Conservation (phyloP, 1,140 invertebrate species). For the Drosophila repletoides region DNA sequence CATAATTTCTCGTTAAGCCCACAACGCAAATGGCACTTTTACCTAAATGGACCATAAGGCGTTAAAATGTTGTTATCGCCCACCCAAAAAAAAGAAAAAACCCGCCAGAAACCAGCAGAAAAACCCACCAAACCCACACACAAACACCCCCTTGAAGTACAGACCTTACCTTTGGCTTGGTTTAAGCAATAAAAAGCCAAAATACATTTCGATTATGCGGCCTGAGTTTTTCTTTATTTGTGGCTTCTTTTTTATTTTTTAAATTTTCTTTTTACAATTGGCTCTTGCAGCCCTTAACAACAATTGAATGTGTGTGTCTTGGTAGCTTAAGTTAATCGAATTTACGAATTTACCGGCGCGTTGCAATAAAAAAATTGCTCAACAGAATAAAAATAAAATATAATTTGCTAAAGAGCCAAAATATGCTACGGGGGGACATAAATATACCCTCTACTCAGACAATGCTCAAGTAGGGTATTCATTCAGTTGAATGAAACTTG, state of each 20-base stretch:
- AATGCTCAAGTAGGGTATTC: no score
- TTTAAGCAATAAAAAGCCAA: slow-evolving; percentile 62
- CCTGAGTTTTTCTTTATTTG: slow-evolving; percentile 34
- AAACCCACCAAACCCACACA: background rate
- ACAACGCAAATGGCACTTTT: slow-evolving; percentile 75
- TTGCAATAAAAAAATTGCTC: slow-evolving; percentile 33
- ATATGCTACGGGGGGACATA: slow-evolving; percentile 48
- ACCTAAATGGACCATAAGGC: slow-evolving; percentile 78
- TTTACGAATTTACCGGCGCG: slow-evolving; percentile 33
- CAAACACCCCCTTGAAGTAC: background rate
- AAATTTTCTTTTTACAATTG: slow-evolving; percentile 53
- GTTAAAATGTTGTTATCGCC: slow-evolving; percentile 78
- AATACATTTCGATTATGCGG: slow-evolving; percentile 77
- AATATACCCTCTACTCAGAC: no score
- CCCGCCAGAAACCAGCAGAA: background rate
- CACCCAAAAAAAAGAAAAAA: slow-evolving; percentile 9
- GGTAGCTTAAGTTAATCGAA: slow-evolving; percentile 65
- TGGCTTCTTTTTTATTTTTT: slow-evolving; percentile 36
- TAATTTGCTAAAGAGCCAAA: slow-evolving; percentile 57
- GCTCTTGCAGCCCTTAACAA: slow-evolving; percentile 53
- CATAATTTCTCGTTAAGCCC: slow-evolving; percentile 76
- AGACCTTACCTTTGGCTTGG: slow-evolving; percentile 35
- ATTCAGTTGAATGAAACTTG: no score
- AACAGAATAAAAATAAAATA: slow-evolving; percentile 53
- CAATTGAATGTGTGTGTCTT: slow-evolving; percentile 48